These are phyloP conservation scores for Pseudopleuronectes americanus DNA, from an alignment of 2,797 vertebrate genomes.

Conservation along the genomic window DNA sequence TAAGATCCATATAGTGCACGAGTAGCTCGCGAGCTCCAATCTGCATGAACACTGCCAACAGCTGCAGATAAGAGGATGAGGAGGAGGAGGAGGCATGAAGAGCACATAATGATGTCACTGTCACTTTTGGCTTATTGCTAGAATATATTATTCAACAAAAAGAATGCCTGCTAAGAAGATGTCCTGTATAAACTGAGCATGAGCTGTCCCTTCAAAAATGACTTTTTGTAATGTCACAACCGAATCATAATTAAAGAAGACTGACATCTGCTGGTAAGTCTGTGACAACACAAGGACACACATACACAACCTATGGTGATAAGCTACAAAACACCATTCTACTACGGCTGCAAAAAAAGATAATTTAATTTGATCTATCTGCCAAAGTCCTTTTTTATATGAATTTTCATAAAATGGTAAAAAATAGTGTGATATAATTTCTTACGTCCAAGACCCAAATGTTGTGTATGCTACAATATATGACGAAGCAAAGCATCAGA, in stretches of 20 bases:
- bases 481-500: not conserved
- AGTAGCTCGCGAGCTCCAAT: constrained; percentile 96
- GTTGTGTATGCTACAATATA: not conserved
- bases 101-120: not conserved
- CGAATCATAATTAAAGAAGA: constrained; percentile 31
- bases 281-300: constrained; percentile 28
- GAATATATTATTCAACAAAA: not conserved
- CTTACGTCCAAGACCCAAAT: not conserved
- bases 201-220: not conserved
- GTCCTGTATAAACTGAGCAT: not conserved
- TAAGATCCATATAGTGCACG: constrained; percentile 98
- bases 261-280: constrained; percentile 73
- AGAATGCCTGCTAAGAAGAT: not conserved
- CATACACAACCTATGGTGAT: not conserved
- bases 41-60: constrained; percentile 98
- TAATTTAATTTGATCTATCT: too few relatives aligned
- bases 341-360: not conserved
- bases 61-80: constrained; percentile 76
- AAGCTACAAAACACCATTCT: not conserved
- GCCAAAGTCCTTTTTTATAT: too few relatives aligned
- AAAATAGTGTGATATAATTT: too few relatives aligned
- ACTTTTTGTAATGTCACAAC: not conserved
- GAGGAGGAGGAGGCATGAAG: not conserved
- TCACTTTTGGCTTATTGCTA: not conserved
- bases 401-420: too few relatives aligned